A percentile compares a stretch with the other conserved stretches of the same genome.
Conservation (phyloP, 1,140 invertebrate genomes). For the Parapsyche elsis region DNA sequence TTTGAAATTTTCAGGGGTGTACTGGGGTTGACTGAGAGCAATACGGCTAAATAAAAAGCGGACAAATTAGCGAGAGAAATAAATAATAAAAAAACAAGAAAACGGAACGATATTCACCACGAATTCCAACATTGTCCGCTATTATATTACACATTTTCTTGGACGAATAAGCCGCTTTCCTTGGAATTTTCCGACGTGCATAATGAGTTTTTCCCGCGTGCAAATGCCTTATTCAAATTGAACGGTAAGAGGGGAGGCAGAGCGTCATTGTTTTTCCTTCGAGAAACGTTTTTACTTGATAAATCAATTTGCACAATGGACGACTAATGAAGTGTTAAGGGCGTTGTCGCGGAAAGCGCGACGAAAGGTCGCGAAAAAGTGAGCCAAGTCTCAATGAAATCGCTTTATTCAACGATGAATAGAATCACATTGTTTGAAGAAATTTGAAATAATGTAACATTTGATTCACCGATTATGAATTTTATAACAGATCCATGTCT, state of each 20-base stretch:
- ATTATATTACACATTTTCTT: not conserved
- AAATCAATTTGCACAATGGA: constrained; percentile 2
- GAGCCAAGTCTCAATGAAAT: too few relatives aligned
- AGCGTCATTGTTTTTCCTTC: constrained; percentile 4
- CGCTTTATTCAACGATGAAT: too few relatives aligned
- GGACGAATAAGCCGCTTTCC: too few relatives aligned
- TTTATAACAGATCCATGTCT: too few relatives aligned
- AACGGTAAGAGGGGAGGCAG: not conserved
- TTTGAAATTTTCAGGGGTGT: too few relatives aligned
- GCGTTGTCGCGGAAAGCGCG: not conserved
- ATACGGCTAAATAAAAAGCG: too few relatives aligned
- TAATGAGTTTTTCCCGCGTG: constrained; percentile 19
- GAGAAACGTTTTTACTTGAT: not conserved
- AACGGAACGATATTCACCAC: not conserved
- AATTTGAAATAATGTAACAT: too few relatives aligned
- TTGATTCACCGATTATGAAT: too few relatives aligned
- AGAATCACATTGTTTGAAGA: too few relatives aligned
- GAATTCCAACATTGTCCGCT: not conserved
- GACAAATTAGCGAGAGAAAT: too few relatives aligned
- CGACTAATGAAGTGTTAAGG: constrained; percentile 17
- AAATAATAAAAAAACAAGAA: not conserved
- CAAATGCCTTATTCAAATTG: constrained; percentile 14
- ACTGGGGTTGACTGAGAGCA: too few relatives aligned
- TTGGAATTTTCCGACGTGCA: not conserved
- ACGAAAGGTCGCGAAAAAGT: too few relatives aligned